A percentile compares a stretch with the other conserved stretches of the same genome.
phyloP scores from a whole-genome alignment of 2,888 invertebrate genomes.

The Ochlodes sylvanus region DNA sequence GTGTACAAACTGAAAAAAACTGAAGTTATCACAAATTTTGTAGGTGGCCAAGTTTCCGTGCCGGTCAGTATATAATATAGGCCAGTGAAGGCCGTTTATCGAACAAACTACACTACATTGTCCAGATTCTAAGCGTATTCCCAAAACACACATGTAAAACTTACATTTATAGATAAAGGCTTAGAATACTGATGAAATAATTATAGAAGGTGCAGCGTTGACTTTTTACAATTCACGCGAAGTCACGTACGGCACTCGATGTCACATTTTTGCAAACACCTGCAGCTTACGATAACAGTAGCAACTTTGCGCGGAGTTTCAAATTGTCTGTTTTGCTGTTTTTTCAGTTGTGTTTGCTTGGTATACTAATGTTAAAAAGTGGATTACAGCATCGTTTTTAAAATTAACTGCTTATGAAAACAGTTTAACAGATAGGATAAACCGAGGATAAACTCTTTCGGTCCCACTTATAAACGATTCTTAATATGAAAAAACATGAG shows the following conservation, averaged over 20 bases:
- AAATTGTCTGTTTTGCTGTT: conserved; percentile 15
- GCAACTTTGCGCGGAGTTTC: conserved; percentile 15
- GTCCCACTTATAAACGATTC: no score
- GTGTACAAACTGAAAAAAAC: no score
- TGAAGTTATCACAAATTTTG: no score
- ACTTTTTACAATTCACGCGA: conserved; percentile 32
- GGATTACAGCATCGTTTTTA: not conserved
- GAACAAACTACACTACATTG: no score
- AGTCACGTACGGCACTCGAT: conserved; percentile 31
- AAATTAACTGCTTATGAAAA: no score
- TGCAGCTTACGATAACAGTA: conserved; percentile 26
- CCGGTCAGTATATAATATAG: no score
- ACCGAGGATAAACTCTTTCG: no score
- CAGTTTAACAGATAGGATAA: no score
- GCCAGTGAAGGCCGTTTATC: no score
- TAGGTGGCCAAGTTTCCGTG: no score
- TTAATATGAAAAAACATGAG: no score
- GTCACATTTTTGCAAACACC: conserved; percentile 38
- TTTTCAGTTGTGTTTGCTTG: not conserved
- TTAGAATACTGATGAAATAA: conserved; percentile 34
- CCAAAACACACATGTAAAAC: conserved; percentile 25
- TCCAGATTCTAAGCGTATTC: no score
- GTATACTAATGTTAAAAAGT: not conserved
- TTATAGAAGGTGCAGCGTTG: conserved; percentile 26
- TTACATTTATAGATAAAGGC: conserved; percentile 2